Base-by-base conservation (phyloP, 2,888 invertebrate genomes). In the Diadromus collaris region DNA sequence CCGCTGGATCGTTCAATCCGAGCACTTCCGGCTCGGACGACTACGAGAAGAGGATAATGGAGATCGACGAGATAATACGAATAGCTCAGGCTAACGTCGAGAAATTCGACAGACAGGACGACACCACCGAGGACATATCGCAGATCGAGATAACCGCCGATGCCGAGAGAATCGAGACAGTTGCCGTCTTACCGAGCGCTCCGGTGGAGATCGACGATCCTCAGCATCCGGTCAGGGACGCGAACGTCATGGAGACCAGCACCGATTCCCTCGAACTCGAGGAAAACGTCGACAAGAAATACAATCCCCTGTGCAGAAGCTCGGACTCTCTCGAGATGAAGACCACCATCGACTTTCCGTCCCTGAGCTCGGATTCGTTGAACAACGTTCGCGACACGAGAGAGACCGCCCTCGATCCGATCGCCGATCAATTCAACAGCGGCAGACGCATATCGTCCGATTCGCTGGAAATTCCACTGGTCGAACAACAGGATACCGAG, bases 51-150 rank as follows among this genome's bases (percentile, higher is more conserved):
- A 90, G 94, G 73, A 94, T 94, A 91, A 93, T 93, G 87, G 94
- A 94, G 89, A 94, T 94, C 70, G 94, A 95, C 85, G 94, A 94
- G 88, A 94, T 94, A 60, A 94, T 94, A 80, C 91, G 93, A 78
- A 93, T 95, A 86, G 94, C 94, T 19, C 94, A 95, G 86, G 93
- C 93, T 9, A 94, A 94, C 86, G 94, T 94, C 9, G 94, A 94
- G 85, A 92, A 93, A 78, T 93, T 94, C 82, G 92, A 92, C n/a
- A 92, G 92, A 68, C 89, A 92, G 54, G 93, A 92, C 83, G 93
- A 93, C 81, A 88, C 91, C 0, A 90, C 92, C 3, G 94, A 94
- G 76, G 93, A 93, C 83, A 92, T 93, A 9, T 92, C 91, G 41
- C 90, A 90, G 68, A 89, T 90, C 29, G 90, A 89, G 73, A 78